Percentiles rank a stretch among this genome's conserved stretches.
These are phyloP conservation scores for Copsychus sechellarum DNA, from an alignment of 2,113 vertebrate genomes.

Conservation along the genomic window DNA sequence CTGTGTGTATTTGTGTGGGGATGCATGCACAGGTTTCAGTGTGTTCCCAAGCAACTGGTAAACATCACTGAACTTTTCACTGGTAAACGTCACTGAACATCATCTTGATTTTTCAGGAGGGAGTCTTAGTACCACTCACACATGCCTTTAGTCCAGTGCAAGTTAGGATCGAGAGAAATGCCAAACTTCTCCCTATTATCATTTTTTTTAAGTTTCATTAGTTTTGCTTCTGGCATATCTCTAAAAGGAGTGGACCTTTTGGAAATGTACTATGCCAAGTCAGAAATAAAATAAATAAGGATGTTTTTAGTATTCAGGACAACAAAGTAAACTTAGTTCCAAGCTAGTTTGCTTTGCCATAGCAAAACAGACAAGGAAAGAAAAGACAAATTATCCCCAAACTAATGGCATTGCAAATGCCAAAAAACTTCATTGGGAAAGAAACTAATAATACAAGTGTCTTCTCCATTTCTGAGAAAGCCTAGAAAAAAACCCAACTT, in stretches of 20 bases:
- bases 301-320: neutral
- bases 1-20: neutral
- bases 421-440: neutral
- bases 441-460: neutral
- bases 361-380: neutral
- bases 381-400: neutral
- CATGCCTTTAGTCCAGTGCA: neutral
- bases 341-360: neutral
- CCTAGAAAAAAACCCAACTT: neutral
- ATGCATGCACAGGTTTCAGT: neutral
- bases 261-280: neutral
- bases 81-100: neutral
- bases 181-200: neutral
- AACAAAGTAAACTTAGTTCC: neutral
- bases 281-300: neutral
- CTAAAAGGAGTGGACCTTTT: neutral
- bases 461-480: neutral
- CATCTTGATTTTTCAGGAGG: neutral
- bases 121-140: neutral
- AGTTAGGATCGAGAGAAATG: neutral
- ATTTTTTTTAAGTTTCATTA: neutral
- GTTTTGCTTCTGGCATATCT: neutral
- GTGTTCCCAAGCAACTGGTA: neutral
- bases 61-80: neutral
- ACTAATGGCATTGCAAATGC: neutral